Conservation (phyloP, 1,140 invertebrate species). For the Cydia fagiglandana region DNA sequence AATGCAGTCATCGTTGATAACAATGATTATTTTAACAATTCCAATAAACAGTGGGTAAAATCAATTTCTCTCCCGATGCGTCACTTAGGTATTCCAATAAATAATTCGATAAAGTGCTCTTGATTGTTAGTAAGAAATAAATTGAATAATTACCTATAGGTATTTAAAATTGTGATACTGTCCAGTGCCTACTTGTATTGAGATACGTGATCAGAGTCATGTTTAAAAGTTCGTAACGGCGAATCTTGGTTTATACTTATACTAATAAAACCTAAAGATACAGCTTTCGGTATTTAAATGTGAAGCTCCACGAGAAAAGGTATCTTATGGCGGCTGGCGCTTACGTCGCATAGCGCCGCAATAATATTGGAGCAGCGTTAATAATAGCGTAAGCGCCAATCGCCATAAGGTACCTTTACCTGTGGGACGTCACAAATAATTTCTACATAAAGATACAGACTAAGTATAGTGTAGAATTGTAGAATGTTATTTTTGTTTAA, state of each 20-base stretch:
- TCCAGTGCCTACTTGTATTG: not conserved
- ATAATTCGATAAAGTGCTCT: not conserved
- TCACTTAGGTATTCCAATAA: not conserved
- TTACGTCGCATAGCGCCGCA: no score
- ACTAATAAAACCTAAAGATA: no score
- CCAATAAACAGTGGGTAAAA: not conserved
- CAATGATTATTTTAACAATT: not conserved
- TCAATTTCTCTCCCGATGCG: not conserved
- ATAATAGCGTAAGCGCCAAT: no score
- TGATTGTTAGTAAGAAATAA: not conserved
- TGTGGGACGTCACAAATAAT: no score
- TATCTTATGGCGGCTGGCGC: no score
- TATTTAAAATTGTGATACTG: not conserved
- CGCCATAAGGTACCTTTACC: no score
- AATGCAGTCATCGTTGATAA: no score
- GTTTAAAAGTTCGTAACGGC: not conserved
- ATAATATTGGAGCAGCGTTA: no score
- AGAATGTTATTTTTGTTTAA: slow-evolving; percentile 10
- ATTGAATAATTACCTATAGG: not conserved
- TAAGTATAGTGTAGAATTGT: not conserved
- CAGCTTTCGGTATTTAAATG: no score
- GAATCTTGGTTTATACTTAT: not conserved
- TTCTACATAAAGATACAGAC: no score
- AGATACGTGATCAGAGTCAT: not conserved
- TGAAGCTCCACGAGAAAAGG: no score